A percentile compares a stretch with the other conserved stretches of the same genome.
phyloP scores from a whole-genome alignment of 1,140 invertebrate species.

The Papilio polyxenes region DNA sequence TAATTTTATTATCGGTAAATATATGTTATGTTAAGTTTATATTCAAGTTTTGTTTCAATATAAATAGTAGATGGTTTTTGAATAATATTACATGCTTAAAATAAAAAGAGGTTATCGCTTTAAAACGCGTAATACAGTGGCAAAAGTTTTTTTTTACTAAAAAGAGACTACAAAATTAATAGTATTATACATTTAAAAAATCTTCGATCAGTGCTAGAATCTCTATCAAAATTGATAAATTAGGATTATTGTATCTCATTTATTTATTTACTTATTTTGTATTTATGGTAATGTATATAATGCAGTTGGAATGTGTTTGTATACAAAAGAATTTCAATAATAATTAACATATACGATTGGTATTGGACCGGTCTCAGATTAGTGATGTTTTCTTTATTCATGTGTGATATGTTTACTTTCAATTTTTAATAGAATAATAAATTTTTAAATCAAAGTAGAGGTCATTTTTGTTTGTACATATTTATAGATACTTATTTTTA shows the following conservation, averaged over 20 bases:
- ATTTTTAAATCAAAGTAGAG: background rate
- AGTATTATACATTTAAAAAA: background rate
- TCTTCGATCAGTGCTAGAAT: background rate
- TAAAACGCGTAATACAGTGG: background rate
- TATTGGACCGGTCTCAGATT: constrained; percentile 15
- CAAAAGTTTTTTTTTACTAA: background rate
- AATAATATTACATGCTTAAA: background rate
- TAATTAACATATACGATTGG: constrained; percentile 26
- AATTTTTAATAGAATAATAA: constrained; percentile 11
- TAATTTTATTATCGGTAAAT: background rate
- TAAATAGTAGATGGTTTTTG: background rate
- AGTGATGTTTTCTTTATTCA: constrained; percentile 1
- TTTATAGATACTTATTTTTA: background rate
- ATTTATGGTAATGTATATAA: constrained; percentile 29
- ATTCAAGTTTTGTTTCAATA: background rate
- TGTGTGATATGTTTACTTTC: background rate
- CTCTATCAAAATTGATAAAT: constrained; percentile 3
- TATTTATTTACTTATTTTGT: constrained; percentile 3
- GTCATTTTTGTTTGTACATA: background rate
- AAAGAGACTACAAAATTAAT: background rate
- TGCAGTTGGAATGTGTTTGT: constrained; percentile 14
- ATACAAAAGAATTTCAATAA: constrained; percentile 17
- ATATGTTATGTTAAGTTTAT: background rate
- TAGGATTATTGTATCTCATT: background rate
- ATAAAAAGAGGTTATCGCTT: background rate